A percentile compares a stretch with the other conserved stretches of the same genome.
These are phyloP conservation scores for Adelosebastes latens DNA, from an alignment of 2,797 vertebrate species.

Conservation along the genomic window DNA sequence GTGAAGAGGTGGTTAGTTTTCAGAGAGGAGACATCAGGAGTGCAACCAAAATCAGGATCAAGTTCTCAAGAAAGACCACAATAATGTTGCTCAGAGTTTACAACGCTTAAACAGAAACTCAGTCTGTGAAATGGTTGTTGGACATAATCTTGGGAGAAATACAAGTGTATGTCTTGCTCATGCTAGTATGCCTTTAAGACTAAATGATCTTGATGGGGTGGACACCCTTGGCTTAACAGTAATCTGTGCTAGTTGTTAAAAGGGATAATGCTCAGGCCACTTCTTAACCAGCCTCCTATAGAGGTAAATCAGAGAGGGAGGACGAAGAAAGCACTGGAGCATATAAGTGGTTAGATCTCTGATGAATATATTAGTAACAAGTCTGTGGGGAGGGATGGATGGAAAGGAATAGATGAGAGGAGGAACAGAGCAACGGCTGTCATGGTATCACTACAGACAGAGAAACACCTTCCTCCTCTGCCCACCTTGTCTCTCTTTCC, in stretches of 20 bases:
- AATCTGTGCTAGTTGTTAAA: conserved; percentile 34
- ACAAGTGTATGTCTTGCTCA: background rate
- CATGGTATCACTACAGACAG: conserved; percentile 33
- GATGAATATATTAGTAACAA: conserved; percentile 49
- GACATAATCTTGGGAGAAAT: background rate
- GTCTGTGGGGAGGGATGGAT: conserved; percentile 42
- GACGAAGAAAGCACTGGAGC: conserved; percentile 10
- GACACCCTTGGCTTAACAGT: conserved; percentile 27
- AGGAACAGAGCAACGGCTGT: conserved; percentile 17
- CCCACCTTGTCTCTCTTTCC: background rate
- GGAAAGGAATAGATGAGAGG: conserved; percentile 14
- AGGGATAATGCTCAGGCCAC: background rate
- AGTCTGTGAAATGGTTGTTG: background rate
- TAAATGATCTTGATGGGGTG: background rate
- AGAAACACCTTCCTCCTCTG: conserved; percentile 12
- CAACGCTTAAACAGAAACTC: background rate
- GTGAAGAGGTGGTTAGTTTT: conserved; percentile 9
- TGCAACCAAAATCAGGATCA: conserved; percentile 8
- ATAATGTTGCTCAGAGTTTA: background rate
- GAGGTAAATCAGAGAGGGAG: background rate
- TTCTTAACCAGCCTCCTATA: conserved; percentile 1
- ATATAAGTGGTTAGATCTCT: conserved; percentile 43
- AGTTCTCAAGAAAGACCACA: background rate
- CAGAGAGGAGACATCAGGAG: background rate
- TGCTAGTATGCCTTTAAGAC: conserved; percentile 1